phyloP scores from a whole-genome alignment of 2,113 vertebrate species.

The Hemibates koningsi region DNA sequence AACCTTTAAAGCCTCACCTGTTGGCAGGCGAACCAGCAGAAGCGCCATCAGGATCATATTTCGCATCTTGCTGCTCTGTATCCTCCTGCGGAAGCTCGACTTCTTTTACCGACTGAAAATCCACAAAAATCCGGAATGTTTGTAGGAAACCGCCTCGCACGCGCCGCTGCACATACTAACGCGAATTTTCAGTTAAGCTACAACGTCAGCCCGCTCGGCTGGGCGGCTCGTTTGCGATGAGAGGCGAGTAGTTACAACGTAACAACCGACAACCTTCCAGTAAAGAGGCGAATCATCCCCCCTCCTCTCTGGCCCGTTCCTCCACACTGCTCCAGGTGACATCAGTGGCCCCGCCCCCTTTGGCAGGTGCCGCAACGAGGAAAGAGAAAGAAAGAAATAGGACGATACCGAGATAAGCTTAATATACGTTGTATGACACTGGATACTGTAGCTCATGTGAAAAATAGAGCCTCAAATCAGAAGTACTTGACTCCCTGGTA shows the following conservation, averaged over 20 bases:
- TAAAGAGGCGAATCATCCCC: not conserved
- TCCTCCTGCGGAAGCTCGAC: constrained; percentile 14
- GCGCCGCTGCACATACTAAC: not conserved
- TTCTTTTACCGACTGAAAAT: not conserved
- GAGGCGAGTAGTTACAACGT: not conserved
- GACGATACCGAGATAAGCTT: not conserved
- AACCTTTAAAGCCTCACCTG: constrained; percentile 54
- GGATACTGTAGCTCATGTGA: not conserved
- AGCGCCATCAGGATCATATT: constrained; percentile 43
- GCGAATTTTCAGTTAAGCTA: not conserved
- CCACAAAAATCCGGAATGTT: not conserved
- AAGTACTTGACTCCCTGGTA: not conserved
- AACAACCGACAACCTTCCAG: not conserved
- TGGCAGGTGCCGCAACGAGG: constrained; percentile 50
- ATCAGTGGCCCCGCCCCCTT: constrained; percentile 44
- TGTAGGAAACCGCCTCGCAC: not conserved
- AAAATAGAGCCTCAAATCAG: not conserved
- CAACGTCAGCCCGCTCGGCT: not conserved
- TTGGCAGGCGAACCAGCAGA: constrained; percentile 50
- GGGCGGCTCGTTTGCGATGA: not conserved
- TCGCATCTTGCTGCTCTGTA: constrained; percentile 46
- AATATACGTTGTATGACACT: not conserved
- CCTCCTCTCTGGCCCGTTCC: not conserved
- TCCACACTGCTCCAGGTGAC: constrained; percentile 36
- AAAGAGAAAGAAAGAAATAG: not conserved